phyloP scores from a whole-genome alignment of 30 jellyfish, hydroid and myxozoan species.

The Aurelia coerulea region DNA sequence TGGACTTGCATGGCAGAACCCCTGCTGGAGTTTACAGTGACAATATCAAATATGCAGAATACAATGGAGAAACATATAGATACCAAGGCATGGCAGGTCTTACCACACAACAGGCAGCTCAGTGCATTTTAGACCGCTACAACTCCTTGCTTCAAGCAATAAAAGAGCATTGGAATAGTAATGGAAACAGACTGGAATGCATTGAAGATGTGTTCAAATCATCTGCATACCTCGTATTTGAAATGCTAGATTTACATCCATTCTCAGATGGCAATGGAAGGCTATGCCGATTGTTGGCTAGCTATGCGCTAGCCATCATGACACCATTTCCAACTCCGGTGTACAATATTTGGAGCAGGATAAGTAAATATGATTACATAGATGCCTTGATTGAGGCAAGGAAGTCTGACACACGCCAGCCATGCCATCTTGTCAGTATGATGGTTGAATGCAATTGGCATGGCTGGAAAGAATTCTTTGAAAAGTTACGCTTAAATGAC shows the following conservation, averaged over 20 bases:
- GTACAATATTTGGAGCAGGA: constrained; percentile 24
- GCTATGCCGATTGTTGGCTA: constrained; percentile 42
- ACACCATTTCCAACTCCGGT: constrained; percentile 47
- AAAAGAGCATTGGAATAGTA: not conserved
- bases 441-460: constrained; percentile 26
- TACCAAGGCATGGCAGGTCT: not conserved
- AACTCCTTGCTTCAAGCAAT: constrained; percentile 8
- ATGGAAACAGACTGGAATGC: not conserved
- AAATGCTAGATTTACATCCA: constrained; percentile 51
- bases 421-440: constrained; percentile 3
- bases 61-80: constrained; percentile 25
- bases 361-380: constrained; percentile 7
- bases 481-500: not conserved
- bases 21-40: constrained; percentile 41
- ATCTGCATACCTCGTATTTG: constrained; percentile 36
- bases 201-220: constrained; percentile 7
- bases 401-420: not conserved
- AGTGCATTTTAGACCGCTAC: constrained; percentile 22
- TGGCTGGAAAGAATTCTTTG: constrained; percentile 22
- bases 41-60: not conserved
- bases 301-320: constrained; percentile 7
- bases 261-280: constrained; percentile 58
- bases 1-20: not conserved
- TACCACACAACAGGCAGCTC: not conserved
- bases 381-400: constrained; percentile 33